These are phyloP conservation scores for Morone chrysops DNA, from an alignment of 2,113 vertebrate genomes.

Conservation along the genomic window DNA sequence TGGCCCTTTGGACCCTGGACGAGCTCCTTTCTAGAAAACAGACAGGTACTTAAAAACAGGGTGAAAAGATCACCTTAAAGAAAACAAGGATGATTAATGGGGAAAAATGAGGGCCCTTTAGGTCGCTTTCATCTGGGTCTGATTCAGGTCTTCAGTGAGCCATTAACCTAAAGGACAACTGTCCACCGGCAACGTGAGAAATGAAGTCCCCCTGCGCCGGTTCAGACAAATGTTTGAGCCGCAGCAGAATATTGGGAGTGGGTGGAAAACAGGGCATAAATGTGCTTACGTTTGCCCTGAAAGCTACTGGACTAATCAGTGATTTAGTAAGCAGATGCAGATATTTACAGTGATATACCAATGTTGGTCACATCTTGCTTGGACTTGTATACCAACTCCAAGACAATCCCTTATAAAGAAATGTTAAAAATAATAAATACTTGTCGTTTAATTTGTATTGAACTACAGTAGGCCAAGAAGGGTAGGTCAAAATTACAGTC, in stretches of 20 bases:
- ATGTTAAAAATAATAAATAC: too few species aligned
- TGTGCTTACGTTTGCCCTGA: slow-evolving; percentile 2
- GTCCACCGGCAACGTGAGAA: slow-evolving; percentile 83
- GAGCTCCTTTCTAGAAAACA: slow-evolving; percentile 78
- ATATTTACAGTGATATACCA: background rate
- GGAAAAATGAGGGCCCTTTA: slow-evolving; percentile 83
- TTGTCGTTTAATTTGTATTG: background rate
- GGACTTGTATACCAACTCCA: background rate
- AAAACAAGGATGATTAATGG: slow-evolving; percentile 90
- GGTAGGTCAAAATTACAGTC: background rate
- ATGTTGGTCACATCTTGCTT: slow-evolving; percentile 1
- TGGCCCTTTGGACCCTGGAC: slow-evolving; percentile 83
- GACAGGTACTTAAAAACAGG: slow-evolving; percentile 89
- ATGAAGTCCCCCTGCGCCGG: slow-evolving; percentile 78
- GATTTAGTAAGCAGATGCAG: slow-evolving; percentile 49
- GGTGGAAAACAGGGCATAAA: background rate
- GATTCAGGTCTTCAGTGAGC: slow-evolving; percentile 85
- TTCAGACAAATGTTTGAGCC: slow-evolving; percentile 78
- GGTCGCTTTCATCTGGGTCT: slow-evolving; percentile 87
- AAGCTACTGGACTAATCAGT: slow-evolving; percentile 32
- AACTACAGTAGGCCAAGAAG: background rate
- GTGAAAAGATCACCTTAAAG: slow-evolving; percentile 88
- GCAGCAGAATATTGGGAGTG: slow-evolving; percentile 58
- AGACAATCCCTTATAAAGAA: too few species aligned
- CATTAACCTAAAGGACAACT: slow-evolving; percentile 88